Conservation (phyloP, 2,113 vertebrate genomes). For the Daubentonia madagascariensis region DNA sequence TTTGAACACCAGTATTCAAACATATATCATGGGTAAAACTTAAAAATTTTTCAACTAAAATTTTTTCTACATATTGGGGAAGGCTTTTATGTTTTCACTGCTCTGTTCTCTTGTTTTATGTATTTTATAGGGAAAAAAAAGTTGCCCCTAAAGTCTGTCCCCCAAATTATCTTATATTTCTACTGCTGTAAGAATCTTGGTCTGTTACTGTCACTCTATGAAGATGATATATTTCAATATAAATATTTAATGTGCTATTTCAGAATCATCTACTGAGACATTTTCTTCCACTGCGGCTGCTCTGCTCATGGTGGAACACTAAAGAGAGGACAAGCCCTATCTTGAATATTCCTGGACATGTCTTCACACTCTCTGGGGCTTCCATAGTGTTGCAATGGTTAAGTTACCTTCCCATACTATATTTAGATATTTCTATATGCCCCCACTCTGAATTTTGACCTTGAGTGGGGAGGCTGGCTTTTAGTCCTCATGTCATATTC, state of each 20-base stretch:
- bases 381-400: not conserved
- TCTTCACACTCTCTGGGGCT: not conserved
- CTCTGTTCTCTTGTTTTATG: not conserved
- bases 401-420: accelerated
- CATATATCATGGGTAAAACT: not conserved
- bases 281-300: not conserved
- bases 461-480: not conserved
- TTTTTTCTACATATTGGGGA: not conserved
- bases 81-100: not conserved
- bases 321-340: not conserved
- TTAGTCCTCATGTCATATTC: not conserved
- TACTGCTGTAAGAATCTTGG: not conserved
- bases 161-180: not conserved
- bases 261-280: not conserved
- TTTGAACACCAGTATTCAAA: not conserved
- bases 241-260: slow-evolving; percentile 5
- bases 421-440: not conserved
- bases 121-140: not conserved
- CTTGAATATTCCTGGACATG: not conserved
- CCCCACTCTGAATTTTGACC: not conserved
- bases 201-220: not conserved
- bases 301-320: not conserved
- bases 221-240: not conserved
- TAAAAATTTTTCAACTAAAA: not conserved
- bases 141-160: not conserved